Conservation (phyloP, 1,140 invertebrate species). For the Tachypleus tridentatus region DNA sequence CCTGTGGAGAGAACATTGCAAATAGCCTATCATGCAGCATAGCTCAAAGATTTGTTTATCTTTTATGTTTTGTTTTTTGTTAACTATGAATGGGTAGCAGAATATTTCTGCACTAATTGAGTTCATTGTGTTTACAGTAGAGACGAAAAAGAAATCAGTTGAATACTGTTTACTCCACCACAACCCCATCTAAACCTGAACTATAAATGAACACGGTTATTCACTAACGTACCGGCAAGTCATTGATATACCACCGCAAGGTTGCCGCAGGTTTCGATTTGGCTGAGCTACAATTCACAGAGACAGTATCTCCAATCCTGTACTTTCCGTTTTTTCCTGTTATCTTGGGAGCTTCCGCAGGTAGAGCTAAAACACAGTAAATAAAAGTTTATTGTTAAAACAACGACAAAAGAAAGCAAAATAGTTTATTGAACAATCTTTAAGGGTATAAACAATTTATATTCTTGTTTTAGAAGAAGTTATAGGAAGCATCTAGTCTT, state of each 20-base stretch:
- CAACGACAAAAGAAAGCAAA: not conserved
- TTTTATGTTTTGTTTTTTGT: too few relatives aligned
- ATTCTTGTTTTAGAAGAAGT: not conserved
- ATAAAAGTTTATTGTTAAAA: conserved; percentile 1
- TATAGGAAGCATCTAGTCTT: not conserved
- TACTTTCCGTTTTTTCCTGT: conserved; percentile 20
- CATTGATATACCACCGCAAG: conserved; percentile 77
- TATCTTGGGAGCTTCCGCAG: conserved; percentile 25
- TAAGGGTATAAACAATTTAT: not conserved
- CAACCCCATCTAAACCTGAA: too few relatives aligned
- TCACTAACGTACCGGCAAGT: conserved; percentile 49
- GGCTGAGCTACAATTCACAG: conserved; percentile 29
- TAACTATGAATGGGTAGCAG: too few relatives aligned
- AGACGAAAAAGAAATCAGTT: too few relatives aligned
- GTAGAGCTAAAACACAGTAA: conserved; percentile 19
- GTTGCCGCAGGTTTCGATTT: conserved; percentile 55
- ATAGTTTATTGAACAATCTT: not conserved
- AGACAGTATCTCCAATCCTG: conserved; percentile 22
- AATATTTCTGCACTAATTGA: too few relatives aligned
- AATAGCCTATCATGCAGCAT: too few relatives aligned
- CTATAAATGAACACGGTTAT: too few relatives aligned
- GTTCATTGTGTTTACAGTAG: too few relatives aligned
- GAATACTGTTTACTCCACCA: too few relatives aligned
- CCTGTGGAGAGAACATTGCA: too few relatives aligned
- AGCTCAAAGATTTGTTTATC: too few relatives aligned